Conservation (phyloP, 1,140 invertebrate genomes). For the Papilio polyxenes region DNA sequence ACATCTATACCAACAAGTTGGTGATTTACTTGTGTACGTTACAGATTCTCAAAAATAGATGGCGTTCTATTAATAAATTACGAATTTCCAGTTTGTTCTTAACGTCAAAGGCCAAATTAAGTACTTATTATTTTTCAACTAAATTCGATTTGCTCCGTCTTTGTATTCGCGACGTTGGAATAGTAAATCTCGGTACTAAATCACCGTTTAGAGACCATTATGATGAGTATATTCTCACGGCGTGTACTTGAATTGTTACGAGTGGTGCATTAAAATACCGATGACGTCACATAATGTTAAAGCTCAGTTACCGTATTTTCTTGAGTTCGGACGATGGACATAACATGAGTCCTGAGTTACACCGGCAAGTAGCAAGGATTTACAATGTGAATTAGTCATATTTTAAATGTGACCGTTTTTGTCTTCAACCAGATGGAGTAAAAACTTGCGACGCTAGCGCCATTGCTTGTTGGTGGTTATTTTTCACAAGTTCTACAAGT, state of each 20-base stretch:
- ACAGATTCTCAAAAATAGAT: background rate
- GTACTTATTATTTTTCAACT: no score
- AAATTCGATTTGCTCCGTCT: background rate
- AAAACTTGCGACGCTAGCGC: background rate
- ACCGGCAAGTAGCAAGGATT: background rate
- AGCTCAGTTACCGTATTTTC: background rate
- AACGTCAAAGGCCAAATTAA: background rate
- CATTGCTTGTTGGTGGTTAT: no score
- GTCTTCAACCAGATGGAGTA: background rate
- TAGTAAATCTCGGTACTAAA: slow-evolving; percentile 14
- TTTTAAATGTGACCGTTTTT: background rate
- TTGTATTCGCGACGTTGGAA: background rate
- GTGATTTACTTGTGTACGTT: background rate
- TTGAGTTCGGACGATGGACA: background rate
- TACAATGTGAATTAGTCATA: background rate
- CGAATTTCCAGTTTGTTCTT: background rate
- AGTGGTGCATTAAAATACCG: background rate
- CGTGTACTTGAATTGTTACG: slow-evolving; percentile 29
- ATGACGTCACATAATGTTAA: slow-evolving; percentile 12
- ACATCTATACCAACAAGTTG: background rate
- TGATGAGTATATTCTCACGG: slow-evolving; percentile 7
- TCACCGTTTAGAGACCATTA: slow-evolving; percentile 28
- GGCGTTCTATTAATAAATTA: background rate
- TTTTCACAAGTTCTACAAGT: no score
- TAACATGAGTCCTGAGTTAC: background rate